Base-by-base conservation (phyloP, 2,888 invertebrate genomes). In the Athetis lepigone region DNA sequence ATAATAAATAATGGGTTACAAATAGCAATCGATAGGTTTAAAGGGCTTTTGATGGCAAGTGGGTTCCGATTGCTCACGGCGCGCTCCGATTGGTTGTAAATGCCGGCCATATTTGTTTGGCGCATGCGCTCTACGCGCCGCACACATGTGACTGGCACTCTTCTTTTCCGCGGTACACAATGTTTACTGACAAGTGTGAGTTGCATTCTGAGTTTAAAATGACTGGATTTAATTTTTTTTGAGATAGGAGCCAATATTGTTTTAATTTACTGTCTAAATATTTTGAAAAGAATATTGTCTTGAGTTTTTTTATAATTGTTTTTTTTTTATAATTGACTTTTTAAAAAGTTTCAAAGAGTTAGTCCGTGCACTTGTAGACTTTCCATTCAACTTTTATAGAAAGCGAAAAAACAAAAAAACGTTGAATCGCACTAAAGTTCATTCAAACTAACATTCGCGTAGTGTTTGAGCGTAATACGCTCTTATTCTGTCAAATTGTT, bases 101-200 rank as follows among this genome's bases (percentile, higher is more conserved):
- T 77, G 88, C 81, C 93, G 89, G 94, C 94, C 94, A 95, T 95
- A 85, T 94, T 94, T 88, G 89, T 88, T 90, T 83, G 83, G 90
- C 92, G 93, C 94, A 93, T 92, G 94, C 92, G 92, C 89, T 80
- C 75, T 85, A 62, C 80, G 75, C 82, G 78, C 68, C 82, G 77
- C 89, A 86, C 88, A 90, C 90, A 91, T 90, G 89, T 88, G 90
- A 86, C 86, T 85, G 81, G 85, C 50, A 77, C 70, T 82, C 75
- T 78, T 81, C 80, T 82, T 70, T 81, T 77, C 79, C 78, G 77
- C 69, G 64, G 69, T 62, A 66, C 23, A 61, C 75, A 52, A 61
- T 75, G 64, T 71, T 63, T 54, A 66, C 68, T 47, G 76, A 75
- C 77, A 73, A 69, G 62, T 57, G 59, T 19, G 75, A 70, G 52